Conservation (phyloP, 2,113 vertebrate genomes). For the Excalfactoria chinensis region DNA sequence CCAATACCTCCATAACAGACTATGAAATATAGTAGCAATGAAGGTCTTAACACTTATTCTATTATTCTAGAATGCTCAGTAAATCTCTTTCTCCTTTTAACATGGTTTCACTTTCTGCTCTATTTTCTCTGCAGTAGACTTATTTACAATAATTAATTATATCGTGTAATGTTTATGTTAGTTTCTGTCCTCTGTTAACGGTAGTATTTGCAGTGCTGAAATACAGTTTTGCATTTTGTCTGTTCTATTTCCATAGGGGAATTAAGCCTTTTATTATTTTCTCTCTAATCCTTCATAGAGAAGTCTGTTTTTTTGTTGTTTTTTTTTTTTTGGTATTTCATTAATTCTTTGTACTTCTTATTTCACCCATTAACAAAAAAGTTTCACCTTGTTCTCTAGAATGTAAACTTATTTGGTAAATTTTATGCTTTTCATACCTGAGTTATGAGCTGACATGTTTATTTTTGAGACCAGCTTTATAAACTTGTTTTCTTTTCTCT, state of each 20-base stretch:
- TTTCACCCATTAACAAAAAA: neutral
- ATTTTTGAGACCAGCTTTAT: constrained; percentile 67
- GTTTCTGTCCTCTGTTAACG: neutral
- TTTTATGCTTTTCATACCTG: constrained; percentile 1
- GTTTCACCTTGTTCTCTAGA: constrained; percentile 27
- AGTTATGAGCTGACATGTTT: constrained; percentile 63
- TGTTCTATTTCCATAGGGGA: neutral
- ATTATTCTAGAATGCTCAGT: neutral
- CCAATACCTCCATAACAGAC: constrained; percentile 13
- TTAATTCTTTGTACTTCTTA: neutral
- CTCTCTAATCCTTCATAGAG: neutral
- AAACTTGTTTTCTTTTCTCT: constrained; percentile 70
- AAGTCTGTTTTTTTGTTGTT: neutral
- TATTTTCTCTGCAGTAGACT: neutral
- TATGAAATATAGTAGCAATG: neutral
- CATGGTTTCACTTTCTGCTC: neutral
- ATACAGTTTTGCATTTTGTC: neutral
- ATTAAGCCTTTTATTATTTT: neutral
- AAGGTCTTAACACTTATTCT: neutral
- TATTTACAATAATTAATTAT: neutral
- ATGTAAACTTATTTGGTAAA: neutral
- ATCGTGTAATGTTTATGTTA: neutral
- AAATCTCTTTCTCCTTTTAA: neutral
- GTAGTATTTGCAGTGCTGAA: neutral
- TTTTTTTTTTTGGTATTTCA: neutral